Conservation (phyloP, 1,140 invertebrate genomes). For the Diploscapter pachys region DNA sequence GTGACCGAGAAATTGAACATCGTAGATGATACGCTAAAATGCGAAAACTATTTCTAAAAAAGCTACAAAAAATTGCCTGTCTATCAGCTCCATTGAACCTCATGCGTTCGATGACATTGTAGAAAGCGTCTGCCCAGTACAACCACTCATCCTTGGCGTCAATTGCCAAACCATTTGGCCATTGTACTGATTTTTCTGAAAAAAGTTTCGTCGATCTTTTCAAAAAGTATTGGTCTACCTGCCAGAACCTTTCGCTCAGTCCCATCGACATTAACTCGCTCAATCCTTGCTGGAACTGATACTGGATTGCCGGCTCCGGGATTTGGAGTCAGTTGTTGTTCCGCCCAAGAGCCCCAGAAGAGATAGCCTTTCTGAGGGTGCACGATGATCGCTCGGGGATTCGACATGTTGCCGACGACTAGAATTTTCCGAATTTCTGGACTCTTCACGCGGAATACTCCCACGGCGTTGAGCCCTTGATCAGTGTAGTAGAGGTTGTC, state of each 20-base stretch:
- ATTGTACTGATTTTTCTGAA: conserved; percentile 57
- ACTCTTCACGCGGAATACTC: conserved; percentile 67
- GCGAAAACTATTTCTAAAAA: conserved; percentile 12
- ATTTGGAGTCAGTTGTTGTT: not conserved
- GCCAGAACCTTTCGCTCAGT: conserved; percentile 59
- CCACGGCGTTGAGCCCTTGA: conserved; percentile 67
- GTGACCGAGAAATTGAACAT: conserved; percentile 61
- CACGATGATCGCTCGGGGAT: conserved; percentile 70
- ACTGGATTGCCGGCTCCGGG: conserved; percentile 10
- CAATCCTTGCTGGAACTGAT: conserved; percentile 59
- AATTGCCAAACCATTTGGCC: conserved; percentile 66
- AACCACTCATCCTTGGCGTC: conserved; percentile 62
- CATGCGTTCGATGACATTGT: conserved; percentile 75
- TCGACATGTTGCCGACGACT: conserved; percentile 63
- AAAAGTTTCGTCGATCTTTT: conserved; percentile 32
- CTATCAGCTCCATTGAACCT: conserved; percentile 78
- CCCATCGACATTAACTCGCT: conserved; percentile 65
- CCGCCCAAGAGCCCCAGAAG: conserved; percentile 65
- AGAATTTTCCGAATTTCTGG: conserved; percentile 64
- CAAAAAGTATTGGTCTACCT: no score
- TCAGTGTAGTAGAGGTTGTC: conserved; percentile 81
- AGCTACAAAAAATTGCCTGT: conserved; percentile 61
- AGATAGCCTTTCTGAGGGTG: conserved; percentile 67
- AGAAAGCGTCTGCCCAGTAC: conserved; percentile 66
- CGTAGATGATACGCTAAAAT: conserved; percentile 24